Evolutionary conservation across 2,113 vertebrate genomes (phyloP).

Genomic region (Caloenas nicobarica): DNA sequence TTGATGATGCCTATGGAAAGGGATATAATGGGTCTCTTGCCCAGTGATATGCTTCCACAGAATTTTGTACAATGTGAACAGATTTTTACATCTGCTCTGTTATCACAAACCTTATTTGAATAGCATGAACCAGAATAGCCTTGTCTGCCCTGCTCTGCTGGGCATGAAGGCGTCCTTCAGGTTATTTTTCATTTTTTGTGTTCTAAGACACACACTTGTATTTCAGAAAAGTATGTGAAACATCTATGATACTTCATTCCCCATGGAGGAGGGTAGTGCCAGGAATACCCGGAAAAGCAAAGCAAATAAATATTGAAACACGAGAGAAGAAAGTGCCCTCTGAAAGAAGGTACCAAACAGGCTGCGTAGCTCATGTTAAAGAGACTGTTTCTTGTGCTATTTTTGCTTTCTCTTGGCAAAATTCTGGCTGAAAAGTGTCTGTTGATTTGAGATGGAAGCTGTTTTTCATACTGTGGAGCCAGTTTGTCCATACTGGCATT

Average conservation of each 20-base stretch:
- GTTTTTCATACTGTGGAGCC: not conserved
- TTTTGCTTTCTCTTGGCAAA: not conserved
- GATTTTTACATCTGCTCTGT: not conserved
- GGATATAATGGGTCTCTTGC: not conserved
- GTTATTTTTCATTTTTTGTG: not conserved
- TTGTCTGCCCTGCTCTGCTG: not conserved
- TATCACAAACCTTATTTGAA: not conserved
- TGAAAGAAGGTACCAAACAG: not conserved
- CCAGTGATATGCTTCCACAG: not conserved
- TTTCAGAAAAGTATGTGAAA: not conserved
- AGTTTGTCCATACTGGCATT: rapidly evolving
- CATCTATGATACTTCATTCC: not conserved
- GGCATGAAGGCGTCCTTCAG: not conserved
- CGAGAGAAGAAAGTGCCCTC: not conserved
- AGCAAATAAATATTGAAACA: not conserved
- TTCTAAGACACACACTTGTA: not conserved
- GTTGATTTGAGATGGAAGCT: not conserved
- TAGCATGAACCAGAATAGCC: not conserved
- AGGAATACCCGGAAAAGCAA: not conserved
- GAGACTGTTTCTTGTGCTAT: not conserved
- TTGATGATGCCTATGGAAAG: not conserved
- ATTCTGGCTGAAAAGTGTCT: not conserved
- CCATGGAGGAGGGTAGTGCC: not conserved
- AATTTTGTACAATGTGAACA: not conserved
- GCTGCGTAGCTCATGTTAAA: not conserved